These are phyloP conservation scores for Pampusana beccarii DNA, from an alignment of 2,113 vertebrate species.

Conservation along the genomic window DNA sequence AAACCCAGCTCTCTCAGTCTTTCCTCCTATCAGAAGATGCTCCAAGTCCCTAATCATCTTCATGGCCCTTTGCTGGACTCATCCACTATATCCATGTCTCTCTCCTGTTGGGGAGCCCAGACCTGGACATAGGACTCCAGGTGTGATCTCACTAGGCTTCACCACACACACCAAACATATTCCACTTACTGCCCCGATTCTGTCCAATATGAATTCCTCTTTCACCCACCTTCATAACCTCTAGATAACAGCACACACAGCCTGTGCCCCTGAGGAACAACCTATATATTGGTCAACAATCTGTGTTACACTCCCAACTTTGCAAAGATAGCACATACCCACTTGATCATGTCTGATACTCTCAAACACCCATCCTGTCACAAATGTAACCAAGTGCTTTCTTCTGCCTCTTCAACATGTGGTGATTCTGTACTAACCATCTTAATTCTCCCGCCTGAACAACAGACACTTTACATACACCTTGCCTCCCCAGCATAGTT, in stretches of 20 bases:
- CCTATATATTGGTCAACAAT: fast-evolving
- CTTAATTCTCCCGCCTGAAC: background rate
- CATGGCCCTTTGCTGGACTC: background rate
- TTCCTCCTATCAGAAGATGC: background rate
- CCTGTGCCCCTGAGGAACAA: background rate
- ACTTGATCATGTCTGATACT: background rate
- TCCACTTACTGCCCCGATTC: background rate
- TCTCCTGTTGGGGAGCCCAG: background rate
- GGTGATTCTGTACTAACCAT: background rate
- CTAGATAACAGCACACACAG: too few relatives aligned
- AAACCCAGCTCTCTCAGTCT: background rate
- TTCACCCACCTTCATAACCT: background rate
- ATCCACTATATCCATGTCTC: background rate
- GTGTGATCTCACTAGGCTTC: background rate
- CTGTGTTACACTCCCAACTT: background rate
- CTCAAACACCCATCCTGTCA: background rate
- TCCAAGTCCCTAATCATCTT: background rate
- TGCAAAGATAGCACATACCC: background rate
- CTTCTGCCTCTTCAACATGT: background rate
- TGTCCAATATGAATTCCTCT: background rate
- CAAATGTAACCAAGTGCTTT: fast-evolving
- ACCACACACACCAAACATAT: background rate
- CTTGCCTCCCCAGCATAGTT: background rate
- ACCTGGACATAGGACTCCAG: background rate
- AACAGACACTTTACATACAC: background rate